Evolutionary conservation across 2,113 vertebrate genomes (phyloP), one percentile per base, ranked within the genome.

Genomic region (Myxocyprinus asiaticus): DNA sequence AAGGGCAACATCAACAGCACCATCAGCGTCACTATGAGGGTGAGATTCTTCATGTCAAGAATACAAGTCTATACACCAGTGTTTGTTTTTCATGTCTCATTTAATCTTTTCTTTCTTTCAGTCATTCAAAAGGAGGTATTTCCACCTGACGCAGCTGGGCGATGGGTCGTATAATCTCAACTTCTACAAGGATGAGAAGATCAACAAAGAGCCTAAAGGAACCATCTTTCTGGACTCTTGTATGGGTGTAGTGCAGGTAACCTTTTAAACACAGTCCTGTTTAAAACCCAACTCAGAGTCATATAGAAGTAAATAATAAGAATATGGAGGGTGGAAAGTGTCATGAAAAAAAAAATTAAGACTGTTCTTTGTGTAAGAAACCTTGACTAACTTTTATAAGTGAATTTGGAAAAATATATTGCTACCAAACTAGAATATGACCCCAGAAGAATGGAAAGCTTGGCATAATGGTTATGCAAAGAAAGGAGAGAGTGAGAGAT

Each of bases 101-200:
- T 56, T 11, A 47, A 12, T 7, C 67, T 17, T 11, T 53, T 64
- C 0, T 81, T 78, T 53, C 59, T n/a, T 77, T 56, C 87, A 99
- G 98, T 99, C 98, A 14, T 99, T 99, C 91, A 99, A 99, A 91
- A 94, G 97, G 86, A 94, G 98, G 61, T 99, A 98, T 91, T 99
- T 99, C 90, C 97, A 99, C 85, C 91, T 99, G 43, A 96, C 96
- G 7, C 98, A 99, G 84, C 94, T 99, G 42, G 96, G 96, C 0
- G 98, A 99, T 74, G 97, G 98, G 73, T 99, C 98, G 10, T 98
- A 98, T 88, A 99, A 98, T 86, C 93, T 99, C 67, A 99, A 98
- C 91, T 99, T 99, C 91, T 99, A 98, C 90, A 99, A 99, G 90
- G 98, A 99, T 87, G 98, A 99, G 85, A 99, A 99, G 91, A 96